Percentiles rank a stretch among this genome's conserved stretches.
Conservation (phyloP, 92 coral and sea anemone species). For the Epizoanthus rinbou region DNA sequence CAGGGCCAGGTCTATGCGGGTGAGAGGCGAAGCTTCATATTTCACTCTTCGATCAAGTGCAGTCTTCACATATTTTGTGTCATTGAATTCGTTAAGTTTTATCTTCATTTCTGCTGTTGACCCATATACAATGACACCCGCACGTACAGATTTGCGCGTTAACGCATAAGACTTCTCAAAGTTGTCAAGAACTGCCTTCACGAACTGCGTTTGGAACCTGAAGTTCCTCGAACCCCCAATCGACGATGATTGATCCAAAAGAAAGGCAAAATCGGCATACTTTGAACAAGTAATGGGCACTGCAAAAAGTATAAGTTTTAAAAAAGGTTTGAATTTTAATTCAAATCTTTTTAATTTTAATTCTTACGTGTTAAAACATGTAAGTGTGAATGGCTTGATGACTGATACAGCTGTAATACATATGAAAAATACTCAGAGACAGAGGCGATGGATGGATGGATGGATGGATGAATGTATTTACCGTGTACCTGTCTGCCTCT, state of each 20-base stretch:
- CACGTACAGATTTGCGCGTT: not conserved
- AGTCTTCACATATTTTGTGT: slow-evolving; percentile 2
- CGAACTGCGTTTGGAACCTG: slow-evolving; percentile 22
- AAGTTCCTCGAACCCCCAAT: slow-evolving; percentile 12
- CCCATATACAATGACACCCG: slow-evolving; percentile 36
- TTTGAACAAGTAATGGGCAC: slow-evolving; percentile 27
- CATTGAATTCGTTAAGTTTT: slow-evolving; percentile 25
- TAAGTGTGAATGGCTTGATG: no score
- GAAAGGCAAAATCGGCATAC: slow-evolving; percentile 29
- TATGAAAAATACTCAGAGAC: no score
- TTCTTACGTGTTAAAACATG: no score
- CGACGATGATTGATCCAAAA: slow-evolving; percentile 33
- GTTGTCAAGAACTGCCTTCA: slow-evolving; percentile 29
- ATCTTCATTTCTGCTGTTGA: slow-evolving; percentile 19
- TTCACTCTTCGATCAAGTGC: slow-evolving; percentile 14
- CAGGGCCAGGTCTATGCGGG: slow-evolving; percentile 41
- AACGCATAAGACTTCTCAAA: not conserved
- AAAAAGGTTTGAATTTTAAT: no score
- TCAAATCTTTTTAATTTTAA: no score
- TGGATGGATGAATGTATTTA: no score
- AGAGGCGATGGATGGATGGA: no score
- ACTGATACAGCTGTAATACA: no score
- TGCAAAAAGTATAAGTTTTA: not conserved
- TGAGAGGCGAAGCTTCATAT: not conserved
- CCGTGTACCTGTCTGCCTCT: no score